Conservation (phyloP, 2,113 vertebrate genomes). For the Stegastes partitus region DNA sequence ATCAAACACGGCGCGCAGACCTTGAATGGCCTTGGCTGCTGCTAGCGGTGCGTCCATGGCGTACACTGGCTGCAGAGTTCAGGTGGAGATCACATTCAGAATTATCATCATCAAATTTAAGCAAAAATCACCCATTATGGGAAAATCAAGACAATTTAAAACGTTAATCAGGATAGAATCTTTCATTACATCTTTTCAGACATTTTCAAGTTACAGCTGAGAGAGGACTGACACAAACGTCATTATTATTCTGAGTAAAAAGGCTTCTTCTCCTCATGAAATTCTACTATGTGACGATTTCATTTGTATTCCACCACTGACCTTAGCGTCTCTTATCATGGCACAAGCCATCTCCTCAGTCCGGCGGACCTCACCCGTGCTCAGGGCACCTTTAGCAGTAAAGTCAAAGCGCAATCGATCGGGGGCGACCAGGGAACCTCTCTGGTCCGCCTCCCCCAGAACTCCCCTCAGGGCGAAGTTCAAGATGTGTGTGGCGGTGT, state of each 20-base stretch:
- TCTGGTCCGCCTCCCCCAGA: slow-evolving; percentile 96
- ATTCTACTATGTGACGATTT: background rate
- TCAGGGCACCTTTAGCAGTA: slow-evolving; percentile 94
- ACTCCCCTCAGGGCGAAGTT: slow-evolving; percentile 94
- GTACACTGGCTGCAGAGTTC: slow-evolving; percentile 88
- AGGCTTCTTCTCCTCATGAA: background rate
- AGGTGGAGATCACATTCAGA: background rate
- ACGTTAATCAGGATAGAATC: no score
- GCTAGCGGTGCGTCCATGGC: slow-evolving; percentile 91
- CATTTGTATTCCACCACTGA: slow-evolving; percentile 54
- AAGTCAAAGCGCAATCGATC: slow-evolving; percentile 97
- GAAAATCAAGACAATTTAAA: no score
- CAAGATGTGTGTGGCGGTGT: slow-evolving; percentile 96
- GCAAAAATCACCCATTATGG: no score
- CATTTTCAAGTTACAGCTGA: background rate
- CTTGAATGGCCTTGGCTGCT: slow-evolving; percentile 95
- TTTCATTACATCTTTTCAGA: no score
- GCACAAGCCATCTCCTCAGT: slow-evolving; percentile 89
- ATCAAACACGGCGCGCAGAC: slow-evolving; percentile 95
- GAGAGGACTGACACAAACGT: background rate
- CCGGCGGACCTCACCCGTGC: slow-evolving; percentile 89
- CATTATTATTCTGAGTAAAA: background rate
- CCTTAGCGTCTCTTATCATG: slow-evolving; percentile 93
- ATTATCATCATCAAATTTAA: no score
- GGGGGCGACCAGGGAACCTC: slow-evolving; percentile 93